Conservation (phyloP, 1,140 invertebrate genomes). For the Phymorhynchus buccinoides region DNA sequence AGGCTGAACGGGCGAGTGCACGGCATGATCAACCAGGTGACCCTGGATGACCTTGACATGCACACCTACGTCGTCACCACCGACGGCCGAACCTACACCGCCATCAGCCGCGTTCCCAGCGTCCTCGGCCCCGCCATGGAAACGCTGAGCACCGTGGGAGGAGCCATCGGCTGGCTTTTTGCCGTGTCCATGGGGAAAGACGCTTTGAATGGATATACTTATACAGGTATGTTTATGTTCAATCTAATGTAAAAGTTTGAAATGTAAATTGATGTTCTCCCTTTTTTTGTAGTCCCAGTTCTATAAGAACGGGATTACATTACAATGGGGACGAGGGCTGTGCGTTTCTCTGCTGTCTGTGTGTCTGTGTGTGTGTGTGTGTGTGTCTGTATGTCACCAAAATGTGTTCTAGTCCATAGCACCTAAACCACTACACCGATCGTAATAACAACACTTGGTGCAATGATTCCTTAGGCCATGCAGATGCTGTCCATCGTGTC, state of each 20-base stretch:
- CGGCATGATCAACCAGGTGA: constrained; percentile 84
- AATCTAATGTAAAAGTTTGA: no score
- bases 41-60: constrained; percentile 84
- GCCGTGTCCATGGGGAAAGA: constrained; percentile 81
- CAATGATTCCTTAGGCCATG: no score
- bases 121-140: constrained; percentile 85
- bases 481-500: no score
- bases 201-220: constrained; percentile 88
- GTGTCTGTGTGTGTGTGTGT: not conserved
- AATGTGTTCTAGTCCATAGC: no score
- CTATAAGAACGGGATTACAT: no score
- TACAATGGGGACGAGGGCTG: no score
- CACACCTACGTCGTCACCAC: constrained; percentile 92
- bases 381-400: not conserved
- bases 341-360: no score
- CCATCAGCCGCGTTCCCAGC: constrained; percentile 84
- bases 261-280: no score
- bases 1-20: constrained; percentile 88
- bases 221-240: constrained; percentile 78
- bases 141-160: constrained; percentile 84
- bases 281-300: no score
- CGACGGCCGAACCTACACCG: constrained; percentile 92
- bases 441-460: no score
- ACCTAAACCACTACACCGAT: no score
- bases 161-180: constrained; percentile 92